Conservation (phyloP, 1,140 invertebrate species). For the Anoplolepis gracilipes region DNA sequence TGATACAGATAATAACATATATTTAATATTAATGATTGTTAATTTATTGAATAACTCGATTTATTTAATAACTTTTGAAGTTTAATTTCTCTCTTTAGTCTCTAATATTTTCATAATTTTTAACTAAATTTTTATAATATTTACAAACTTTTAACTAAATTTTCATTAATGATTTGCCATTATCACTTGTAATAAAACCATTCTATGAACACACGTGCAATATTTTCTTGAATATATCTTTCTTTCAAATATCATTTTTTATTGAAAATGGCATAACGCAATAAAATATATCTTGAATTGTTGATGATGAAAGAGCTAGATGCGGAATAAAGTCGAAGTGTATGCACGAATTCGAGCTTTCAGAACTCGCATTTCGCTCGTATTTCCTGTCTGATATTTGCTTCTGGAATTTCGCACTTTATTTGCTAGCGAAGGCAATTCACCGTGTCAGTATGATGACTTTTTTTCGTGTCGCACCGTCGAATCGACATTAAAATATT, state of each 20-base stretch:
- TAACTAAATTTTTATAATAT: too few species aligned
- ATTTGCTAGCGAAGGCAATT: constrained; percentile 4
- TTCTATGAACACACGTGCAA: too few species aligned
- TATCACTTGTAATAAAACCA: neutral
- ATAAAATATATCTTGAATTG: neutral
- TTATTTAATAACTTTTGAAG: neutral
- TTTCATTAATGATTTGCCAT: neutral
- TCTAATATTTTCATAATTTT: neutral
- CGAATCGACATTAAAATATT: neutral
- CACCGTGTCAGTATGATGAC: neutral
- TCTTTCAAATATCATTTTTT: neutral
- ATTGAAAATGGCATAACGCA: neutral
- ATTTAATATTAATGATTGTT: neutral
- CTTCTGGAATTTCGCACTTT: constrained; percentile 43
- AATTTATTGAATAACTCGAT: neutral
- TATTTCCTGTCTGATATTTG: constrained; percentile 24
- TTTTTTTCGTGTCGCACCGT: constrained; percentile 19
- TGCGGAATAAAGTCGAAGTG: neutral
- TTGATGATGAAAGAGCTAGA: neutral
- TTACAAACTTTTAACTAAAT: neutral
- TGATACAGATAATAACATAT: neutral
- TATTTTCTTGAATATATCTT: too few species aligned
- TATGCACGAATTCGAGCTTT: constrained; percentile 22
- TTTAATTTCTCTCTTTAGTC: neutral
- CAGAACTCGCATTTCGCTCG: constrained; percentile 10